A percentile compares a stretch with the other conserved stretches of the same genome.
phyloP scores from a whole-genome alignment of 2,113 vertebrate species.

The Diphyllodes magnificus region DNA sequence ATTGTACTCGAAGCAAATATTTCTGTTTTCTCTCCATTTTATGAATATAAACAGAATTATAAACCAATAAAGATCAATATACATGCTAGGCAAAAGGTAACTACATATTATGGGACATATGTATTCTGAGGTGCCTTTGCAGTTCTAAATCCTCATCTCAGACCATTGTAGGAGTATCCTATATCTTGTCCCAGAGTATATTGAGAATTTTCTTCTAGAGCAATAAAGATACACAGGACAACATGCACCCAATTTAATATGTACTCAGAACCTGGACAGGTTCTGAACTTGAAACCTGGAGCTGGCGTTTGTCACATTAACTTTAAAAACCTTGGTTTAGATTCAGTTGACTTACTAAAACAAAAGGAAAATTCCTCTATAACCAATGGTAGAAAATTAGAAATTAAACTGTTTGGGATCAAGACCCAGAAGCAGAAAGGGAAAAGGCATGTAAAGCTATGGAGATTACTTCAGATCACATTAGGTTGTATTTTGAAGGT shows the following conservation, averaged over 20 bases:
- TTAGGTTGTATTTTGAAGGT: not conserved
- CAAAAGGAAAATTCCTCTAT: not conserved
- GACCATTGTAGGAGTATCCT: not conserved
- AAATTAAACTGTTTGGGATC: not conserved
- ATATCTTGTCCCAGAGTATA: not conserved
- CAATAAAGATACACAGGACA: not conserved
- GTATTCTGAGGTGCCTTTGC: not conserved
- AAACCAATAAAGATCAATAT: not conserved
- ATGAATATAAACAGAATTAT: not conserved
- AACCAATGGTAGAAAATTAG: not conserved
- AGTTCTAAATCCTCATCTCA: not conserved
- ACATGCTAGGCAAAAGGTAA: not conserved
- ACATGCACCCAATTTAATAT: accelerated
- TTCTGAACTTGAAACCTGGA: not conserved
- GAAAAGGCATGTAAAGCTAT: not conserved
- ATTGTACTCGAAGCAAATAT: not conserved
- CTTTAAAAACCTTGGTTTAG: not conserved
- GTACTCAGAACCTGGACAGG: not conserved
- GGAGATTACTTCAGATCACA: not conserved
- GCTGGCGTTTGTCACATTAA: not conserved
- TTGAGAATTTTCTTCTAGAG: not conserved
- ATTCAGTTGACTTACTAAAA: not conserved
- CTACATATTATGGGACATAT: not conserved
- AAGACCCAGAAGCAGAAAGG: not conserved
- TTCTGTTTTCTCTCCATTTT: not conserved